A percentile compares a stretch with the other conserved stretches of the same genome.
Evolutionary conservation across 2,797 vertebrate species (phyloP).

Genomic region (Monodelphis domestica): DNA sequence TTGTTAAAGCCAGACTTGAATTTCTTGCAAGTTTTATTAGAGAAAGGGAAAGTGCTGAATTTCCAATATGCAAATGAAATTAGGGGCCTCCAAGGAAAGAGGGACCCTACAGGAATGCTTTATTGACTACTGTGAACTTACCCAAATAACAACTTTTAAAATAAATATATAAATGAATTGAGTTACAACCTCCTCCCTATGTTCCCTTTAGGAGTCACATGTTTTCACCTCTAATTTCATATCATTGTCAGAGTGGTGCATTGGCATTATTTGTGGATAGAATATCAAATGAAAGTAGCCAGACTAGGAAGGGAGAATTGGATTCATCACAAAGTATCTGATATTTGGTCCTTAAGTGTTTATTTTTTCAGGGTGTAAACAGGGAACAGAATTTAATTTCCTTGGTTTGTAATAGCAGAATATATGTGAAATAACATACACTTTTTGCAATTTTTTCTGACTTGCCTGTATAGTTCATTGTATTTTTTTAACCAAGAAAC

Average conservation of each 20-base stretch:
- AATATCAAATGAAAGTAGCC: constrained; percentile 71
- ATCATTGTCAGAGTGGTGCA: constrained; percentile 2
- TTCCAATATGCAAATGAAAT: constrained; percentile 78
- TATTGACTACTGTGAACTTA: constrained; percentile 69
- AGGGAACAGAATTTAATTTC: constrained; percentile 55
- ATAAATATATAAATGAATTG: constrained; percentile 66
- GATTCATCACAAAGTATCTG: constrained; percentile 60
- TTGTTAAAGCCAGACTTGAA: constrained; percentile 35
- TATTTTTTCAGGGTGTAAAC: constrained; percentile 42
- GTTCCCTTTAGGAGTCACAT: constrained; percentile 54
- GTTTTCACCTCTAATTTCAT: constrained; percentile 69
- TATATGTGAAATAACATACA: constrained; percentile 40
- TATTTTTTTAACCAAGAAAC: background rate
- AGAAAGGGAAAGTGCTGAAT: constrained; percentile 73
- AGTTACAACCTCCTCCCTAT: constrained; percentile 58
- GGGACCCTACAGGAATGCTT: constrained; percentile 65
- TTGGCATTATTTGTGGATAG: constrained; percentile 67
- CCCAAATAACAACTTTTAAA: constrained; percentile 55
- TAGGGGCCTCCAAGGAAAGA: constrained; percentile 65
- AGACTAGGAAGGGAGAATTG: constrained; percentile 57
- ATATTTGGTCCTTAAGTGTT: constrained; percentile 55
- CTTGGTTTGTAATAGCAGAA: constrained; percentile 34
- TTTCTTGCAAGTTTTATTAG: constrained; percentile 71
- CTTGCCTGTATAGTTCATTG: constrained; percentile 8
- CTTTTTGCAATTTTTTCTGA: constrained; percentile 43